These are phyloP conservation scores for Drosophila varians DNA, from an alignment of 1,140 invertebrate species.

Conservation along the genomic window DNA sequence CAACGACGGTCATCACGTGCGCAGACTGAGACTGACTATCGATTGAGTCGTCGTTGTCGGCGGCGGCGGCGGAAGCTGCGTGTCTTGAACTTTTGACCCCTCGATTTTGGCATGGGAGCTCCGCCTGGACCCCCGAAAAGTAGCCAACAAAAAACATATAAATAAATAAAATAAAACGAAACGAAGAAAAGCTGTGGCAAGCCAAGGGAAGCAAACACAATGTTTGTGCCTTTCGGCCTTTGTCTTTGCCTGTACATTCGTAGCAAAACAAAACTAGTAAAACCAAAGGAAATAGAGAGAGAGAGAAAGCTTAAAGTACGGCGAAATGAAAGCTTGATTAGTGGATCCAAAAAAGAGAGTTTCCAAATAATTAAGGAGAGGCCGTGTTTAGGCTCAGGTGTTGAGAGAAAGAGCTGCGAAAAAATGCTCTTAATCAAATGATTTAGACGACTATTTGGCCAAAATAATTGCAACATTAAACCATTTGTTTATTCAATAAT, in stretches of 20 bases:
- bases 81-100: slow-evolving; percentile 80
- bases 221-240: slow-evolving; percentile 35
- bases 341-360: not conserved
- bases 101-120: slow-evolving; percentile 3
- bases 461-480: too few species aligned
- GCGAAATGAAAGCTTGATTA: slow-evolving; percentile 54
- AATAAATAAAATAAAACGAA: slow-evolving; percentile 53
- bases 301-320: slow-evolving; percentile 27
- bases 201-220: slow-evolving; percentile 3
- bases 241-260: slow-evolving; percentile 59
- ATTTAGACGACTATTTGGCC: too few species aligned
- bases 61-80: slow-evolving; percentile 68
- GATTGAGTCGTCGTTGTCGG: slow-evolving; percentile 66
- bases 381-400: slow-evolving; percentile 25
- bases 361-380: slow-evolving; percentile 11
- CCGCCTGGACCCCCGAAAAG: slow-evolving; percentile 14
- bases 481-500: too few species aligned
- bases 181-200: slow-evolving; percentile 1
- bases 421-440: not conserved
- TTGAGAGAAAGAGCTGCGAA: slow-evolving; percentile 16
- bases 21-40: slow-evolving; percentile 77
- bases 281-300: slow-evolving; percentile 20
- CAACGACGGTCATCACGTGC: slow-evolving; percentile 64
- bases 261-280: slow-evolving; percentile 70
- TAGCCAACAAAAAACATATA: slow-evolving; percentile 42